phyloP scores from a whole-genome alignment of 1,140 invertebrate genomes.

The Drosophila truncata region DNA sequence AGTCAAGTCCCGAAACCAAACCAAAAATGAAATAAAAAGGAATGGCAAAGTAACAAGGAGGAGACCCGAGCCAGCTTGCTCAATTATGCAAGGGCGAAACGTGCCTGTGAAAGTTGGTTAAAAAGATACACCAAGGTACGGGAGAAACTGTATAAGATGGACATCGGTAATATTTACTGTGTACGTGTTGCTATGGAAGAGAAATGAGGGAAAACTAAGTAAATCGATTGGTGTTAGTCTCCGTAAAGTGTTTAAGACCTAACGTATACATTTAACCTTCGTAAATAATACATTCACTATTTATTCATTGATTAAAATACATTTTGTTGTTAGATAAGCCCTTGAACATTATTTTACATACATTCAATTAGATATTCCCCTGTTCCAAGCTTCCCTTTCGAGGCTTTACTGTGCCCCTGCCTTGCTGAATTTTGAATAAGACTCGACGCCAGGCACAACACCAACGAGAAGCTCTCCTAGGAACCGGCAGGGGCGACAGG shows the following conservation, averaged over 20 bases:
- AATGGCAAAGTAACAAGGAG: slow-evolving; percentile 13
- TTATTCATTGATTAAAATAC: too few relatives aligned
- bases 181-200: not conserved
- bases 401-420: slow-evolving; percentile 19
- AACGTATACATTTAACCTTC: too few relatives aligned
- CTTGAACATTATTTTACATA: not conserved
- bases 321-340: not conserved
- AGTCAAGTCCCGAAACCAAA: slow-evolving; percentile 16
- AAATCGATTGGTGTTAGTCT: not conserved
- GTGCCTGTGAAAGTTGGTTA: slow-evolving; percentile 58
- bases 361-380: too few relatives aligned
- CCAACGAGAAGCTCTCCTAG: slow-evolving; percentile 4
- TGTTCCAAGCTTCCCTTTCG: not conserved
- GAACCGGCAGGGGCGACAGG: not conserved
- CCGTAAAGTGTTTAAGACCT: not conserved
- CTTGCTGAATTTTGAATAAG: slow-evolving; percentile 65
- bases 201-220: not conserved
- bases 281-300: too few relatives aligned
- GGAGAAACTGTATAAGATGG: not conserved
- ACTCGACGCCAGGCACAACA: slow-evolving; percentile 6
- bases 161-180: not conserved
- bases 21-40: slow-evolving; percentile 41
- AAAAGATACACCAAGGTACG: slow-evolving; percentile 29
- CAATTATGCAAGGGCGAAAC: slow-evolving; percentile 74
- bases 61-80: slow-evolving; percentile 38